These are phyloP conservation scores for Anisognathus igniventris DNA, from an alignment of 2,797 vertebrate genomes.

Conservation along the genomic window DNA sequence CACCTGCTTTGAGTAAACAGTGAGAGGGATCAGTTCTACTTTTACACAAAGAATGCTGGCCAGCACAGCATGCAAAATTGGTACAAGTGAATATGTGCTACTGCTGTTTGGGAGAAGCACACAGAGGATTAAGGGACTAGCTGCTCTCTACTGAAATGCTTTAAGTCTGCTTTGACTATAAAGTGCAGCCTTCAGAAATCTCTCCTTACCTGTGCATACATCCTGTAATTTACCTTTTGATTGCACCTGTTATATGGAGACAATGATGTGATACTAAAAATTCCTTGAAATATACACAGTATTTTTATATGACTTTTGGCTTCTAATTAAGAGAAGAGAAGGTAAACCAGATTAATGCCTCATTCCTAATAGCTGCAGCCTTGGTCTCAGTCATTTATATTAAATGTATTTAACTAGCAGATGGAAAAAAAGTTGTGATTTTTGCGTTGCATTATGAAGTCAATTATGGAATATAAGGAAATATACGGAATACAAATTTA, in stretches of 20 bases:
- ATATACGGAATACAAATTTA: neutral
- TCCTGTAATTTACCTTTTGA: neutral
- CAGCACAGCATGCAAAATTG: neutral
- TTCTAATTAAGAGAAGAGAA: neutral
- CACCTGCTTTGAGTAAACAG: neutral
- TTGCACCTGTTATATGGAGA: neutral
- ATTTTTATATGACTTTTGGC: neutral
- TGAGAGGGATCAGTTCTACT: neutral
- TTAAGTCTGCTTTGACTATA: neutral
- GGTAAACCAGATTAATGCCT: neutral
- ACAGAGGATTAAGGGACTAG: neutral
- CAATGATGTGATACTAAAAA: neutral
- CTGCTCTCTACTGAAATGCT: neutral
- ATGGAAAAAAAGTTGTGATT: neutral
- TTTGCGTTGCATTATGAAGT: neutral
- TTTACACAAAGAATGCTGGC: neutral
- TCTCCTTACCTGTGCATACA: neutral
- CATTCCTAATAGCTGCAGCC: neutral
- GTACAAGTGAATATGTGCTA: neutral
- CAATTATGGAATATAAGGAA: neutral
- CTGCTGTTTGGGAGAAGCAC: neutral
- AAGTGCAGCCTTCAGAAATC: neutral
- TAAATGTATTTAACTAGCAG: neutral
- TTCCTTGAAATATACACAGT: neutral
- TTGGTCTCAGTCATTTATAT: neutral